These are phyloP conservation scores for Microctenopoma lineatum DNA, from an alignment of 2,797 vertebrate genomes.

Conservation along the genomic window DNA sequence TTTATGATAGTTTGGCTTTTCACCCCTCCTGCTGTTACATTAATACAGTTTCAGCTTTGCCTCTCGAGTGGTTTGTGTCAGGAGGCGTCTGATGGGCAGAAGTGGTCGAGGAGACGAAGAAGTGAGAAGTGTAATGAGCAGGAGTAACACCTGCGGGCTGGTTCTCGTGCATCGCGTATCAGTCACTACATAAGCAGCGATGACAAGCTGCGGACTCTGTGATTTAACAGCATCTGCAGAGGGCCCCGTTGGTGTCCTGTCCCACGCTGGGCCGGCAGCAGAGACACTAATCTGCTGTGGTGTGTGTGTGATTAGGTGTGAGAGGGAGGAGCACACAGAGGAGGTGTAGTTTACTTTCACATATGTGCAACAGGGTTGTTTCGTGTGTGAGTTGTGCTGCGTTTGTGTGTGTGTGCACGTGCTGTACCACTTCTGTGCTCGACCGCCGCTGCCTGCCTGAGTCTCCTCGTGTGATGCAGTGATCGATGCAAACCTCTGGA, in stretches of 20 bases:
- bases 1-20: neutral
- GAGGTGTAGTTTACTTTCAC: constrained; percentile 33
- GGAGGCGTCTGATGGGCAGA: neutral
- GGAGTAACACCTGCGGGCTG: constrained; percentile 20
- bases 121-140: constrained; percentile 24
- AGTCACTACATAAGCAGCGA: constrained; percentile 43
- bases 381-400: constrained; percentile 9
- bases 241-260: constrained; percentile 56
- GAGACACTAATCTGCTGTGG: constrained; percentile 45
- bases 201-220: constrained; percentile 38
- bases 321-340: constrained; percentile 20
- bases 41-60: constrained; percentile 6
- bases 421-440: constrained; percentile 53
- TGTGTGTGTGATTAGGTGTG: constrained; percentile 24
- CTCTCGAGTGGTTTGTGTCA: constrained; percentile 6
- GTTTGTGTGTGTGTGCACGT: constrained; percentile 30
- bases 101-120: constrained; percentile 9
- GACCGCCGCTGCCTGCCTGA: constrained; percentile 45
- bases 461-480: constrained; percentile 69
- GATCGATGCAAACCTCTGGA: constrained; percentile 72
- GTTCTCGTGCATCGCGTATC: constrained; percentile 24
- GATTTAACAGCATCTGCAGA: constrained; percentile 53
- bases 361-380: constrained; percentile 13
- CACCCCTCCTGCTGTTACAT: neutral
- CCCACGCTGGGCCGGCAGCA: constrained; percentile 61